Conservation (phyloP, 2,113 vertebrate genomes). For the Syngnathus typhle region DNA sequence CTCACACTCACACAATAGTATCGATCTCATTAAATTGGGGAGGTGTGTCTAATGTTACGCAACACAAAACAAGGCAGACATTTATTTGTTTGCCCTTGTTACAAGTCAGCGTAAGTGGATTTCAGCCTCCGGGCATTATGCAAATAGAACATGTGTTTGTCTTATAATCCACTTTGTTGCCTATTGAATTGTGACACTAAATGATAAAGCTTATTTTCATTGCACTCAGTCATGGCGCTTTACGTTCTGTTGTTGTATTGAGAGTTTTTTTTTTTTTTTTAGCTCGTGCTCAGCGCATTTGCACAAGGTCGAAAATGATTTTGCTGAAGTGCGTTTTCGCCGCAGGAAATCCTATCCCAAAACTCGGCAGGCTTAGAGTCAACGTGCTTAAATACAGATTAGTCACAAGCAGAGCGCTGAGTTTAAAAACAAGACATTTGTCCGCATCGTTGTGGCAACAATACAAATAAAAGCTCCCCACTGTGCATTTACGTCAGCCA, state of each 20-base stretch:
- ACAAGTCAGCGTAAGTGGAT: conserved; percentile 50
- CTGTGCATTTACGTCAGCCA: conserved; percentile 2
- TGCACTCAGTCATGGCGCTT: conserved; percentile 12
- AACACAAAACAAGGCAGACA: not conserved
- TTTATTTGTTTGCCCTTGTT: conserved; percentile 32
- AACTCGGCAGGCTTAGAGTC: not conserved
- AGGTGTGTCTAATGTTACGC: not conserved
- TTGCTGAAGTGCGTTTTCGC: conserved; percentile 13
- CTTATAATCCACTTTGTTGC: conserved; percentile 38
- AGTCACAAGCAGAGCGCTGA: conserved; percentile 9
- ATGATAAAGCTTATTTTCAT: conserved; percentile 18
- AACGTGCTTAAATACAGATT: conserved; percentile 31
- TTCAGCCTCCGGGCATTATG: conserved; percentile 43
- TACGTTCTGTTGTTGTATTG: conserved; percentile 6
- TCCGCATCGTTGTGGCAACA: not conserved
- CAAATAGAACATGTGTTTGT: conserved; percentile 46
- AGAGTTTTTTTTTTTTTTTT: not conserved
- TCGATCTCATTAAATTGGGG: not conserved
- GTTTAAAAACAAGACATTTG: conserved; percentile 14
- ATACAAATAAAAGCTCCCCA: not conserved
- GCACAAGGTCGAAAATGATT: conserved; percentile 21
- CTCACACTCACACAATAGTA: not conserved
- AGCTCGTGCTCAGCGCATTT: not conserved
- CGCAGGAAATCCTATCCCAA: conserved; percentile 7
- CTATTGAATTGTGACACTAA: conserved; percentile 43